A percentile compares a stretch with the other conserved stretches of the same genome.
These are phyloP conservation scores for Romanogobio albipinnatus DNA, from an alignment of 2,113 vertebrate genomes.

Conservation along the genomic window DNA sequence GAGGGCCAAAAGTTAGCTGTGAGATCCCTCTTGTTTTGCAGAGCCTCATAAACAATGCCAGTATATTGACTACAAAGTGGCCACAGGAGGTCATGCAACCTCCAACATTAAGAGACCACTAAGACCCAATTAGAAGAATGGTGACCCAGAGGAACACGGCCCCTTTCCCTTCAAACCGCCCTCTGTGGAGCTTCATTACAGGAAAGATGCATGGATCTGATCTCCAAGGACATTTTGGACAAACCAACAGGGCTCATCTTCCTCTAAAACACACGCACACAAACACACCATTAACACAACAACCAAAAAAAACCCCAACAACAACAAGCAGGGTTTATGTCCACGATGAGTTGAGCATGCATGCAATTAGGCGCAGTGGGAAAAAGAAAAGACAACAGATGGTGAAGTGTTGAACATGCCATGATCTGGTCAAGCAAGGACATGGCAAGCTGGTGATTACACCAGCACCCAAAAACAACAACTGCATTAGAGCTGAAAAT, in stretches of 20 bases:
- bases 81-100: conserved; percentile 71
- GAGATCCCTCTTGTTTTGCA: conserved; percentile 59
- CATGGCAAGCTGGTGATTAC: conserved; percentile 33
- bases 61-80: conserved; percentile 73
- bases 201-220: conserved; percentile 62
- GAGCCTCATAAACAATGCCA: conserved; percentile 59
- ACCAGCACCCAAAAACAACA: conserved; percentile 30
- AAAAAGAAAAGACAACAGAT: conserved; percentile 17
- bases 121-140: conserved; percentile 72
- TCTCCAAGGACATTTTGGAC: conserved; percentile 72
- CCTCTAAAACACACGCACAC: conserved; percentile 36
- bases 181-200: conserved; percentile 71
- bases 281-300: conserved; percentile 58
- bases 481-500: conserved; percentile 39
- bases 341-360: conserved; percentile 30
- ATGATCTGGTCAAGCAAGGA: conserved; percentile 34
- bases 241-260: conserved; percentile 53
- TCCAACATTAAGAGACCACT: conserved; percentile 66
- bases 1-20: conserved; percentile 49
- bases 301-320: conserved; percentile 57
- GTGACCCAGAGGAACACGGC: conserved; percentile 66
- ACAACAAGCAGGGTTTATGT: conserved; percentile 39
- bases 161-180: conserved; percentile 36
- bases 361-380: conserved; percentile 39
- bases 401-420: conserved; percentile 19